A percentile compares a stretch with the other conserved stretches of the same genome.
These are phyloP conservation scores for Marasmarcha lunaedactyla DNA, from an alignment of 2,888 invertebrate species.

Conservation along the genomic window DNA sequence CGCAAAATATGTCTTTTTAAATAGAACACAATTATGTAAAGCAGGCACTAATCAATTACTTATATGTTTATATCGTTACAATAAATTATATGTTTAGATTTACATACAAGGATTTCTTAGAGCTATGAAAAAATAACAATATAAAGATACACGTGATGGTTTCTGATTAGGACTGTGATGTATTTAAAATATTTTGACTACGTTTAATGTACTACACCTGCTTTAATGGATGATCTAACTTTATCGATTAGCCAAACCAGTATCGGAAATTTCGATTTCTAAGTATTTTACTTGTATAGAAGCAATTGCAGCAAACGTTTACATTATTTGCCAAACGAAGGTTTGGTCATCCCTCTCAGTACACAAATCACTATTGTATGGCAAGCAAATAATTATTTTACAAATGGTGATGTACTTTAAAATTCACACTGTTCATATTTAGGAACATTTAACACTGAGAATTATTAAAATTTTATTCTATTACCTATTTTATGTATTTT, in stretches of 20 bases:
- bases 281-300: background rate
- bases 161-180: background rate
- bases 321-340: background rate
- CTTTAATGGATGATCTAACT: constrained; percentile 5
- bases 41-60: constrained; percentile 66
- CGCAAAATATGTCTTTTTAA: constrained; percentile 62
- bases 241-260: background rate
- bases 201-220: constrained; percentile 5
- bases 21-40: constrained; percentile 50
- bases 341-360: constrained; percentile 1
- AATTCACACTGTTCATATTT: constrained; percentile 60
- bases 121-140: constrained; percentile 38
- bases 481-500: constrained; percentile 49
- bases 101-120: constrained; percentile 53
- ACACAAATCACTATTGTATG: constrained; percentile 23
- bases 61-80: constrained; percentile 58
- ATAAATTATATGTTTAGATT: constrained; percentile 64
- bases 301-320: background rate
- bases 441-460: constrained; percentile 69
- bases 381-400: constrained; percentile 50
- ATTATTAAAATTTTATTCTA: constrained; percentile 56
- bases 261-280: background rate
- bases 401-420: constrained; percentile 35
- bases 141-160: constrained; percentile 20
- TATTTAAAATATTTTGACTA: constrained; percentile 5